Percentiles rank a stretch among this genome's conserved stretches.
phyloP scores from a whole-genome alignment of 1,140 invertebrate genomes.

The Euwallacea similis region DNA sequence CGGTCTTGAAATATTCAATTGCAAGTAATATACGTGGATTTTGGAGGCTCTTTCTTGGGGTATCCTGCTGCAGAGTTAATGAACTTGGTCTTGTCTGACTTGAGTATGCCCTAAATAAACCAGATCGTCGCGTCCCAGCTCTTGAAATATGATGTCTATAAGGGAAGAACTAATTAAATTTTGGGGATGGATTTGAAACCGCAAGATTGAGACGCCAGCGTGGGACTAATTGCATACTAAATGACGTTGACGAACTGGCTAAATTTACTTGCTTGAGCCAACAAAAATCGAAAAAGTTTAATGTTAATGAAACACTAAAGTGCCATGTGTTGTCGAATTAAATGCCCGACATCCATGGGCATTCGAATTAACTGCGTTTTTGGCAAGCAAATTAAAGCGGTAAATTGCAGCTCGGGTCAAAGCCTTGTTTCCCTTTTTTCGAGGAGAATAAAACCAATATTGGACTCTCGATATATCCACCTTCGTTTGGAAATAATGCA shows the following conservation, averaged over 20 bases:
- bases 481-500: background rate
- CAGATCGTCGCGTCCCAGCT: slow-evolving; percentile 3
- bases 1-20: slow-evolving; percentile 9
- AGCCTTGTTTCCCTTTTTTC: no score
- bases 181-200: slow-evolving; percentile 9
- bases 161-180: slow-evolving; percentile 13
- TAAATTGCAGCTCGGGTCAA: background rate
- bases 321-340: background rate
- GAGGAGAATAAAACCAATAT: no score
- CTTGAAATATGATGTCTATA: slow-evolving; percentile 9
- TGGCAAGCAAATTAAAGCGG: background rate
- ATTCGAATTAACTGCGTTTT: slow-evolving; percentile 2
- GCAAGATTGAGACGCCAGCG: slow-evolving; percentile 4
- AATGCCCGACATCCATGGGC: background rate
- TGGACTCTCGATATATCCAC: no score
- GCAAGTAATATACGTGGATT: background rate
- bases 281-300: no score
- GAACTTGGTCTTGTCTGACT: background rate
- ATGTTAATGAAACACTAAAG: background rate
- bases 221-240: slow-evolving; percentile 18
- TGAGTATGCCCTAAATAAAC: slow-evolving; percentile 10
- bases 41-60: background rate
- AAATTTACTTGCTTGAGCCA: no score
- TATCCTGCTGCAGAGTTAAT: background rate
- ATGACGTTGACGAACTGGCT: slow-evolving; percentile 1